Base-by-base conservation (phyloP, 2,113 vertebrate genomes). In the Lynx canadensis region DNA sequence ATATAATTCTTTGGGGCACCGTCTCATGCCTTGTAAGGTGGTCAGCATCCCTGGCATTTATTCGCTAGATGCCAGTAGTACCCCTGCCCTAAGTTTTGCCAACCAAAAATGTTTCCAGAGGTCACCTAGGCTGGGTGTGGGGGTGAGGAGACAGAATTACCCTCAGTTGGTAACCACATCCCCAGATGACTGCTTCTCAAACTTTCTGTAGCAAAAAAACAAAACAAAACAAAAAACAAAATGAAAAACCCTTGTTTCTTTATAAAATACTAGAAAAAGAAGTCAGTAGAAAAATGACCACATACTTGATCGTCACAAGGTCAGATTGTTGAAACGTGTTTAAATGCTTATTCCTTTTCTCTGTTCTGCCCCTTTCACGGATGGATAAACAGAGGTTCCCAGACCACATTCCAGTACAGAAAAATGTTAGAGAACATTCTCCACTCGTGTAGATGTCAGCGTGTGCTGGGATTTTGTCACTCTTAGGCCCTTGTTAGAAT, bases 401-500 rank as follows among this genome's bases (percentile, higher is more conserved):
- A 0, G 15, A 15, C 18, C 29, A 38, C 63, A 36, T 45, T 0
- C 36, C 2, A 38, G 36, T 25, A 33, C 19, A 11, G 52, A 57
- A 57, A 57, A 57, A 1, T 19, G 4, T 33, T 8, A 7, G 33
- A 50, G 65, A 16, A 13, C 11, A 3, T 29, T n/a, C 76, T 71
- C 74, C 16, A 33, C 76, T 6, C 4, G 0, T 4, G 7, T 0
- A 9, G 15, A 57, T 1, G 21, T 6, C 3, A 1, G 45, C 1
- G 45, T 1, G 21, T n/a, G 25, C 74, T 25, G 23, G 48, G 33
- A 11, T 68, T 14, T 33, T 21, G 50, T 66, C 82, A 0, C 82
- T 38, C 3, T 4, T 8, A 57, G 60, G 57, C n/a, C 65, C n/a
- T 55, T 60, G 55, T 10, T 21, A 10, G 12, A 1, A 9, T 31